Base-by-base conservation (phyloP, 2,113 vertebrate species). In the Riparia riparia region DNA sequence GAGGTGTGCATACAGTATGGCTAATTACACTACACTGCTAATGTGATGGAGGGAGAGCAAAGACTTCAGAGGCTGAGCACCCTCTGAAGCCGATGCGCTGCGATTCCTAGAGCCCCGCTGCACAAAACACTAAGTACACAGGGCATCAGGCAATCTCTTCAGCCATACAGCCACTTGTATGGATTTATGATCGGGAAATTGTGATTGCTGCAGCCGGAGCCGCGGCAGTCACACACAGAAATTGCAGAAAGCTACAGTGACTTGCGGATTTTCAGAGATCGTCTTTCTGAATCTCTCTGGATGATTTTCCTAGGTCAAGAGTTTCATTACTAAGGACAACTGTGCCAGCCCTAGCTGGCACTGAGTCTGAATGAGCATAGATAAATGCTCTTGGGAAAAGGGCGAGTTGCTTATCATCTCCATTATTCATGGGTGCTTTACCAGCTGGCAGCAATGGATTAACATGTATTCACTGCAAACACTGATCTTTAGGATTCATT, bases 401-500 rank as follows among this genome's bases (percentile, higher is more conserved):
- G 78, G 37, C 1, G 5, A 90, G 78, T 47, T 96, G 86, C 68
- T 95, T 79, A 85, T 96, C 90, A 97, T 96, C 95, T 97, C 68
- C 58, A 82, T 97, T 96, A 97, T 96, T 95, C 79, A 66, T 70
- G 95, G 90, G 12, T 85, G 77, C 88, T 89, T 96, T 72, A 90
- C 86, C 93, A 97, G 92, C 97, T 97, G 96, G 92, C 92, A 97
- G 81, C 79, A 96, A 50, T 74, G 76, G 76, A 97, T 91, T 93
- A 90, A 44, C 12, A 70, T 3, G 14, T 26, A 85, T 73, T 93
- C 93, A 66, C 77, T 56, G 86, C 82, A 95, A 96, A 78, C n/a
- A 2, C 54, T 89, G 82, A 95, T 97, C 94, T 95, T 95, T 89
- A 93, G 76, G 90, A 96, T 22, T 87, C 93, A 84, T 76, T 70